A percentile compares a stretch with the other conserved stretches of the same genome.
Evolutionary conservation across 2,888 invertebrate species (phyloP).

Genomic region (Limnephilus rhombicus): DNA sequence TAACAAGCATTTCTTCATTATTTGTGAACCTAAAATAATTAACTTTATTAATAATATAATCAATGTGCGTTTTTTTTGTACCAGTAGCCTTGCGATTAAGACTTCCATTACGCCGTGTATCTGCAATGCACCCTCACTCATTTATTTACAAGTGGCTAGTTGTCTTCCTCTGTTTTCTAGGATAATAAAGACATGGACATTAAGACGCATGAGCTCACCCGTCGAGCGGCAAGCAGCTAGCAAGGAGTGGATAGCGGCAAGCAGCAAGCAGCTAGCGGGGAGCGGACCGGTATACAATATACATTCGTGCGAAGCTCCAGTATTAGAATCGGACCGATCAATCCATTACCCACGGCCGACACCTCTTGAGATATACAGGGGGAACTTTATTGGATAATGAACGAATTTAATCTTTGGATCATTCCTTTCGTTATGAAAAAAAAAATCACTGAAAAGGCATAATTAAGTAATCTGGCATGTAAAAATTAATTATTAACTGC

Average conservation of each 20-base stretch:
- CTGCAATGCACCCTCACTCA: constrained; percentile 17
- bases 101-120: background rate
- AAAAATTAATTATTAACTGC: too few relatives aligned
- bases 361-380: constrained; percentile 71
- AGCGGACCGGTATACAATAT: background rate
- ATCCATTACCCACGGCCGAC: constrained; percentile 75
- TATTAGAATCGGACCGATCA: constrained; percentile 72
- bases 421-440: too few relatives aligned
- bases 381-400: background rate
- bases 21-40: too few relatives aligned
- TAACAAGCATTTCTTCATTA: too few relatives aligned
- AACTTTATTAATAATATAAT: too few relatives aligned
- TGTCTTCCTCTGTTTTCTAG: constrained; percentile 6
- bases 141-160: constrained; percentile 15
- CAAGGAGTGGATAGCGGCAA: background rate
- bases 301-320: constrained; percentile 30
- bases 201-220: constrained; percentile 27
- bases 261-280: background rate
- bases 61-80: background rate
- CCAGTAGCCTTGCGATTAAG: background rate
- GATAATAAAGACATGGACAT: constrained; percentile 21
- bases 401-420: background rate
- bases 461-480: too few relatives aligned
- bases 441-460: too few relatives aligned
- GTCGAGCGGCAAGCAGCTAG: background rate